Percentiles rank a stretch among this genome's conserved stretches.
These are phyloP conservation scores for Drosophila dunni DNA, from an alignment of 1,140 invertebrate genomes.

Conservation along the genomic window DNA sequence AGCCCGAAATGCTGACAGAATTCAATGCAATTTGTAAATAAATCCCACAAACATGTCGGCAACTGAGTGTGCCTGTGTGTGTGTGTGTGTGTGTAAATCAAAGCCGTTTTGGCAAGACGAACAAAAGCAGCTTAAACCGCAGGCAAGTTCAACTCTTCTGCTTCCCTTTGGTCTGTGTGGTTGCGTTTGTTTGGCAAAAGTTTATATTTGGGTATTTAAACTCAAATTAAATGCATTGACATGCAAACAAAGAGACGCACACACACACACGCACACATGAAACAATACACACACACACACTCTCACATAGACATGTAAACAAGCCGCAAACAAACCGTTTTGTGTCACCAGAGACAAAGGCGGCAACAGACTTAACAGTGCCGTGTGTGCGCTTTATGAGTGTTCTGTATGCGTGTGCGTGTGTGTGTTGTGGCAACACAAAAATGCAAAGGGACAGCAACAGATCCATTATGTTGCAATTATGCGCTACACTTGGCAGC, in stretches of 20 bases:
- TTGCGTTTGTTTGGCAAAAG: slow-evolving; percentile 77
- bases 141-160: slow-evolving; percentile 4
- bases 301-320: slow-evolving; percentile 14
- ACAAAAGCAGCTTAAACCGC: slow-evolving; percentile 59
- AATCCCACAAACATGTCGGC: slow-evolving; percentile 54
- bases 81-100: slow-evolving; percentile 18
- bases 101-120: slow-evolving; percentile 16
- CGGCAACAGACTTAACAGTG: slow-evolving; percentile 53
- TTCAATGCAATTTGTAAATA: slow-evolving; percentile 71
- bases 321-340: slow-evolving; percentile 72
- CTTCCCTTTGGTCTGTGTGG: slow-evolving; percentile 39
- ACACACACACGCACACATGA: neutral
- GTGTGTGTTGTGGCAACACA: slow-evolving; percentile 37
- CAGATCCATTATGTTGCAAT: slow-evolving; percentile 83
- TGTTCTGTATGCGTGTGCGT: slow-evolving; percentile 9
- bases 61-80: neutral
- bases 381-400: slow-evolving; percentile 7
- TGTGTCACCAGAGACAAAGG: slow-evolving; percentile 71
- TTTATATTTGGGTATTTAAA: slow-evolving; percentile 83
- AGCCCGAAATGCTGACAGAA: slow-evolving; percentile 67
- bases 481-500: slow-evolving; percentile 70
- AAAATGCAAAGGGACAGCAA: slow-evolving; percentile 63
- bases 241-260: slow-evolving; percentile 70
- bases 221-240: slow-evolving; percentile 81
- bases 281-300: slow-evolving; percentile 5